A percentile compares a stretch with the other conserved stretches of the same genome.
Conservation (phyloP, 1,140 invertebrate genomes). For the Pseudomyrmex concolor region DNA sequence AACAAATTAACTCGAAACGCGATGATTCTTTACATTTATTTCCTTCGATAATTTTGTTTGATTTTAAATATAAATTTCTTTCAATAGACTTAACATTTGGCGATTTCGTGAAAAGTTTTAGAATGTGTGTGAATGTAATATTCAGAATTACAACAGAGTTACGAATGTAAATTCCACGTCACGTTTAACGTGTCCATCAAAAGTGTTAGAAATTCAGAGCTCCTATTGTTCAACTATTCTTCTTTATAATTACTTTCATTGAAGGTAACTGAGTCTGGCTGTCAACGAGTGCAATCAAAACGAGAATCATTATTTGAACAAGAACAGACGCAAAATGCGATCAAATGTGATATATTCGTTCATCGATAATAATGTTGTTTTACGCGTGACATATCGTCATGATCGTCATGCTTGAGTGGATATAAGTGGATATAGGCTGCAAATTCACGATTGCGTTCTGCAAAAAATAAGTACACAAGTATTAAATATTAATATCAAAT, state of each 20-base stretch:
- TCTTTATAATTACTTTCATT: conserved; percentile 45
- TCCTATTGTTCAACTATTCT: neutral
- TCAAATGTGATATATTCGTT: conserved; percentile 53
- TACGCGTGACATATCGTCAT: conserved; percentile 19
- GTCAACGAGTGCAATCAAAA: conserved; percentile 36
- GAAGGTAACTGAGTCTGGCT: conserved; percentile 4
- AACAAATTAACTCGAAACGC: neutral
- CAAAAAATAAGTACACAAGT: neutral
- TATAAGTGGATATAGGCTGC: neutral
- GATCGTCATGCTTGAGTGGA: neutral
- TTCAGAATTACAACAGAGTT: conserved; percentile 9
- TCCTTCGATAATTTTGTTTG: neutral
- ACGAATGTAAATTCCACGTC: conserved; percentile 38
- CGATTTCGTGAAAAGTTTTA: neutral
- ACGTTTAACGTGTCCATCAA: conserved; percentile 34
- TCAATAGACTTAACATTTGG: neutral
- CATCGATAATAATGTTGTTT: conserved; percentile 37
- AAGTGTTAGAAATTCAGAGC: conserved; percentile 37
- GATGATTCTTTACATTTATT: neutral
- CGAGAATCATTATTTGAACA: conserved; percentile 42
- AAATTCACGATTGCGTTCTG: neutral
- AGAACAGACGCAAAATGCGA: conserved; percentile 28
- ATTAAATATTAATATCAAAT: neutral
- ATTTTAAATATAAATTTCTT: neutral
- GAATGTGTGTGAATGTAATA: neutral